These are phyloP conservation scores for Eledona agricola DNA, from an alignment of 2,888 invertebrate species.

Conservation along the genomic window DNA sequence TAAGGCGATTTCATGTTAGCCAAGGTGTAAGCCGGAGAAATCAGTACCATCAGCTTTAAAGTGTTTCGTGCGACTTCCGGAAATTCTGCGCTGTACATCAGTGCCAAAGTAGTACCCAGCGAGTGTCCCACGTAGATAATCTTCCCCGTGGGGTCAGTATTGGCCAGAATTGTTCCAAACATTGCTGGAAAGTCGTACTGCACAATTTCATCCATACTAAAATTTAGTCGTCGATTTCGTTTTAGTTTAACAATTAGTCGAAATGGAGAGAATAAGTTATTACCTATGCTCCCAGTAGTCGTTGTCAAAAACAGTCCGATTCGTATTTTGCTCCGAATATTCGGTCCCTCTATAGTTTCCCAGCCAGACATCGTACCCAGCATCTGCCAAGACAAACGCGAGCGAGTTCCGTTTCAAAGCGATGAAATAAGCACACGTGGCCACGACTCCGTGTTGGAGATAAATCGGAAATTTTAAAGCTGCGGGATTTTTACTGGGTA, in stretches of 20 bases:
- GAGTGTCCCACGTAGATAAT: constrained; percentile 87
- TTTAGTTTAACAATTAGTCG: too few relatives aligned
- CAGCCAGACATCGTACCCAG: constrained; percentile 68
- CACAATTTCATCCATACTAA: constrained; percentile 56
- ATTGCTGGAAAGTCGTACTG: constrained; percentile 55
- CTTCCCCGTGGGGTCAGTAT: constrained; percentile 50
- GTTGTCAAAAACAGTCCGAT: constrained; percentile 51
- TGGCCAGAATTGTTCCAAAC: constrained; percentile 49
- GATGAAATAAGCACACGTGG: constrained; percentile 54
- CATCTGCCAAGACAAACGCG: constrained; percentile 64
- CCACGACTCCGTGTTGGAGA: constrained; percentile 57
- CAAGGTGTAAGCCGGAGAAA: constrained; percentile 76
- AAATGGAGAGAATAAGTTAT: constrained; percentile 18
- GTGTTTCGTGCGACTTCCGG: constrained; percentile 75
- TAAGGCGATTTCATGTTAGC: constrained; percentile 69
- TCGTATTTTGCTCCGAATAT: constrained; percentile 56
- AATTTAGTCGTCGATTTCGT: too few relatives aligned
- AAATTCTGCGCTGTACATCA: constrained; percentile 73
- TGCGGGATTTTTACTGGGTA: constrained; percentile 53
- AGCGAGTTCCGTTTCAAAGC: constrained; percentile 55
- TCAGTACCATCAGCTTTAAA: constrained; percentile 68
- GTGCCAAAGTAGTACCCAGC: constrained; percentile 81
- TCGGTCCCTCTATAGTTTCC: constrained; percentile 60
- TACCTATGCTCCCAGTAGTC: constrained; percentile 59
- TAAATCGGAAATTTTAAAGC: constrained; percentile 53